Base-by-base conservation (phyloP, 1,140 invertebrate species). In the Stegodyphus dumicola region DNA sequence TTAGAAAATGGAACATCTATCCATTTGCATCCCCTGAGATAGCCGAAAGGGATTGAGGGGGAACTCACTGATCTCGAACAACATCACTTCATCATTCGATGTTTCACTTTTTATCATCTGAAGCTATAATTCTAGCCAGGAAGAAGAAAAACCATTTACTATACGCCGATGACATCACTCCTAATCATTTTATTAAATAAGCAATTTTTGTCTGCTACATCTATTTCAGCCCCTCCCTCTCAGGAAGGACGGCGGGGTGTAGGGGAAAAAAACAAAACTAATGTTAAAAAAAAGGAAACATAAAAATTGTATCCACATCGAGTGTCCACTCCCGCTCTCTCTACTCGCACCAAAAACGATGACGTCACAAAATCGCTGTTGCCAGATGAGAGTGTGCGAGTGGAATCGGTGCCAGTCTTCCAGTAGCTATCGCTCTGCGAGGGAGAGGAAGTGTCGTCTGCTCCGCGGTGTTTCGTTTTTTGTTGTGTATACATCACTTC, bases 291-390 rank as follows among this genome's bases (percentile, higher is more conserved):
- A n/a, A n/a, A n/a, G n/a, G n/a, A n/a, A n/a, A 65, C 52, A 33
- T 33, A 33, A 33, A 33, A 33, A 33, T 33, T 33, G 33, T 33
- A 33, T 33, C 33, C 33, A 33, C 33, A 33, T 3, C 33, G 33
- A 33, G 3, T 33, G 33, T 33, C 33, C 33, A 33, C 3, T 33
- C 33, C 33, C 33, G 33, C 33, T 33, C 33, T 33, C 33, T 33
- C 33, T 33, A 33, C 33, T 33, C 33, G 1, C 75, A 65, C 60
- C 48, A 53, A 74, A 33, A 70, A 53, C 66, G 77, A 79, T 79
- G 77, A 79, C 77, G 77, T 79, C 77, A 79, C 77, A 70, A 54
- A 53, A 69, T 79, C 77, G 33, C 77, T 79, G 77, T 79, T 79
- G 77, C 77, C 77, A 79, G 65, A 53, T 69, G 64, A 70, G 77